phyloP scores from a whole-genome alignment of 2,888 invertebrate species.

The Trimorus sp. region DNA sequence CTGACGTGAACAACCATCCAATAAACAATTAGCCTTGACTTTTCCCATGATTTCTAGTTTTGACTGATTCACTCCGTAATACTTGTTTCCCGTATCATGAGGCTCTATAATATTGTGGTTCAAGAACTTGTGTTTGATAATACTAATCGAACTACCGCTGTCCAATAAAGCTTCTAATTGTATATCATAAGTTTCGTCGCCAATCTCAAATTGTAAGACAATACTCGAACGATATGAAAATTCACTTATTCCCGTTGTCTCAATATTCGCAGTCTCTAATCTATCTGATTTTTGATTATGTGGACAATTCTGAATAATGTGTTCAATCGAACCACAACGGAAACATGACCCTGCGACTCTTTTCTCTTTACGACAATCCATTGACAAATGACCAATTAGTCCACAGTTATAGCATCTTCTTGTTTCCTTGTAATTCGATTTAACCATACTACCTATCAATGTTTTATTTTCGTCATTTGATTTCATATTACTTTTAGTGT shows the following conservation, averaged over 20 bases:
- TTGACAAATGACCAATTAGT: conserved; percentile 13
- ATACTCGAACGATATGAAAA: not conserved
- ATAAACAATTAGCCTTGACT: not conserved
- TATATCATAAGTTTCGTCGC: conserved; percentile 11
- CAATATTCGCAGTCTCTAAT: conserved; percentile 54
- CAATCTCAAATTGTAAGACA: conserved; percentile 11
- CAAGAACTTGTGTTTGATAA: conserved; percentile 15
- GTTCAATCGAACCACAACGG: conserved; percentile 4
- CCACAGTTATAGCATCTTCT: conserved; percentile 41
- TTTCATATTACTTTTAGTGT: too few species aligned
- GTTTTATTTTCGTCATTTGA: too few species aligned
- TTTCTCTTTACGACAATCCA: conserved; percentile 7
- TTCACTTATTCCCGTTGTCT: conserved; percentile 31
- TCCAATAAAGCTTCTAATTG: conserved; percentile 22
- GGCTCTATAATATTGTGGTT: conserved; percentile 2
- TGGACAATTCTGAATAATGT: conserved; percentile 9
- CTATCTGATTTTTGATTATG: not conserved
- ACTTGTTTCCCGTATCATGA: not conserved
- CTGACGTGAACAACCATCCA: not conserved
- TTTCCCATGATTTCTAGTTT: conserved; percentile 14
- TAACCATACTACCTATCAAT: too few species aligned
- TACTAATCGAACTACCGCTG: conserved; percentile 35
- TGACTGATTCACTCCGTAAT: conserved; percentile 27
- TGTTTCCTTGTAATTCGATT: too few species aligned
- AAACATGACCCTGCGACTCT: conserved; percentile 25